Percentiles rank a stretch among this genome's conserved stretches.
Evolutionary conservation across 1,140 invertebrate genomes (phyloP).

Genomic region (Nasonia vitripennis): DNA sequence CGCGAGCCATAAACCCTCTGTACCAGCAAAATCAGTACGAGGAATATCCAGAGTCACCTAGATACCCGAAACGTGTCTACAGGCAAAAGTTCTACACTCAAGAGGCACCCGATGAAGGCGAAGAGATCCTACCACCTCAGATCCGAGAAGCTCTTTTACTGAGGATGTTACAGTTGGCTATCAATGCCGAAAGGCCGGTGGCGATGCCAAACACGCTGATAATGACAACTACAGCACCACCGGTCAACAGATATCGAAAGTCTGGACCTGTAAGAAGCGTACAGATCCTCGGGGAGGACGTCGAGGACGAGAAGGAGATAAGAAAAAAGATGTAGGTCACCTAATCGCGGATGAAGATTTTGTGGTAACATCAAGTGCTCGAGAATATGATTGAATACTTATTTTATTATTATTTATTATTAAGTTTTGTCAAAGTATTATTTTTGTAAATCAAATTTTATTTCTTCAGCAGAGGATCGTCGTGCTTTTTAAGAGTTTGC

Average conservation of each 20-base stretch:
- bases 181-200: slow-evolving; percentile 78
- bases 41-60: slow-evolving; percentile 73
- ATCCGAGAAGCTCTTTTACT: slow-evolving; percentile 81
- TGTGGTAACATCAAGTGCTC: not conserved
- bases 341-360: not conserved
- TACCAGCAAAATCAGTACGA: slow-evolving; percentile 73
- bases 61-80: slow-evolving; percentile 69
- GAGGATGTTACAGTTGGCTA: slow-evolving; percentile 82
- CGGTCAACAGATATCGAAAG: slow-evolving; percentile 65
- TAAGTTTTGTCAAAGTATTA: slow-evolving; percentile 17
- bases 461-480: not conserved
- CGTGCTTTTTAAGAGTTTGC: not conserved
- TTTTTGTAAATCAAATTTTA: slow-evolving; percentile 7
- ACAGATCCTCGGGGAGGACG: slow-evolving; percentile 68
- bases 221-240: slow-evolving; percentile 53
- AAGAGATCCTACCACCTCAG: slow-evolving; percentile 80
- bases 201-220: slow-evolving; percentile 63
- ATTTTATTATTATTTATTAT: slow-evolving; percentile 42
- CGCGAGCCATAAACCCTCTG: slow-evolving; percentile 58
- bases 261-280: slow-evolving; percentile 69
- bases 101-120: slow-evolving; percentile 65
- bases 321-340: slow-evolving; percentile 66
- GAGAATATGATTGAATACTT: not conserved
- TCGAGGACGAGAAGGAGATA: slow-evolving; percentile 62
- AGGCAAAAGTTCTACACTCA: slow-evolving; percentile 70